Evolutionary conservation across 2,888 invertebrate species (phyloP).

Genomic region (Luperina nickerlii): DNA sequence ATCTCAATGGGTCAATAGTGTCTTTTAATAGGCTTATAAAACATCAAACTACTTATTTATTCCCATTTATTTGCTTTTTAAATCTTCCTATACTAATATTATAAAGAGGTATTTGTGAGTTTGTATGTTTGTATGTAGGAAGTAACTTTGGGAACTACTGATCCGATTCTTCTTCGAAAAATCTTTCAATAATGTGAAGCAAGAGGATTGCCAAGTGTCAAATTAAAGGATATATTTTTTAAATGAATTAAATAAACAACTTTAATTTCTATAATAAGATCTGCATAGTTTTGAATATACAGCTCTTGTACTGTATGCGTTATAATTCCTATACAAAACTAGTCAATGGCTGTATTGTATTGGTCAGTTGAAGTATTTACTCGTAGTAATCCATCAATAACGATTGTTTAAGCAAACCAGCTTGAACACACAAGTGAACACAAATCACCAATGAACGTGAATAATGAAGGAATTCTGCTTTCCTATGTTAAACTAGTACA

Average conservation of each 20-base stretch:
- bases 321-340: not conserved
- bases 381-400: slow-evolving; percentile 20
- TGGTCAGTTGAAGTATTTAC: slow-evolving; percentile 3
- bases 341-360: not conserved
- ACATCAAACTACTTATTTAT: not conserved
- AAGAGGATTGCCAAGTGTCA: not conserved
- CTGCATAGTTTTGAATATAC: not conserved
- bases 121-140: not conserved
- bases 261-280: too few species aligned
- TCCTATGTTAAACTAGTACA: not conserved
- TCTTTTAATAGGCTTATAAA: not conserved
- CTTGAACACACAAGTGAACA: slow-evolving; percentile 2
- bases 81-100: too few species aligned
- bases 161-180: not conserved
- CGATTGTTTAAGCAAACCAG: not conserved
- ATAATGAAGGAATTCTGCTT: not conserved
- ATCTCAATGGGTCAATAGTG: not conserved
- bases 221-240: not conserved
- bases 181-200: not conserved
- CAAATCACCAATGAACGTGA: not conserved
- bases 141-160: not conserved
- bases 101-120: too few species aligned
- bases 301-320: not conserved
- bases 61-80: not conserved
- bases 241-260: too few species aligned